Percentiles rank a stretch among this genome's conserved stretches.
Evolutionary conservation across 2,888 invertebrate species (phyloP).

Genomic region (Endotricha flammealis): DNA sequence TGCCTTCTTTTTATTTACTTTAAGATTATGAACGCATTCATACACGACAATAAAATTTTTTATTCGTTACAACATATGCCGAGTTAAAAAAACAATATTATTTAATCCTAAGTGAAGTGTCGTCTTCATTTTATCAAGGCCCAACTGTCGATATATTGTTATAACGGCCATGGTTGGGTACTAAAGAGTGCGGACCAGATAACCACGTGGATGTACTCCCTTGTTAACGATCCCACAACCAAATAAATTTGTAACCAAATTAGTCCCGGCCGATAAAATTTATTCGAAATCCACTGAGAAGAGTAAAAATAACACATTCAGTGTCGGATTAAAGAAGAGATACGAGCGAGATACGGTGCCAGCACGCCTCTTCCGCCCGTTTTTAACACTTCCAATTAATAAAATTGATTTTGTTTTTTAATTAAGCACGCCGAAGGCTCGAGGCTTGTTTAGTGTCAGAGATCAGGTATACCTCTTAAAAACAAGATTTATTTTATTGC

Average conservation of each 20-base stretch:
- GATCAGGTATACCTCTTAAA: conserved; percentile 70
- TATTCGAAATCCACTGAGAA: conserved; percentile 75
- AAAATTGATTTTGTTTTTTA: conserved; percentile 79
- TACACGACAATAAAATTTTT: conserved; percentile 59
- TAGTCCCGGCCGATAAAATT: conserved; percentile 77
- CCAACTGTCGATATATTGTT: conserved; percentile 73
- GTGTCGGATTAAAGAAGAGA: conserved; percentile 76
- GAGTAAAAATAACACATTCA: conserved; percentile 78
- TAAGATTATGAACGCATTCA: conserved; percentile 49
- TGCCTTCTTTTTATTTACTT: conserved; percentile 43
- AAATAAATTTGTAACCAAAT: conserved; percentile 79
- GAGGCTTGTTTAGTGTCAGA: conserved; percentile 60
- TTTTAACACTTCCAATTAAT: conserved; percentile 79
- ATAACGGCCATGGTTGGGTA: conserved; percentile 64
- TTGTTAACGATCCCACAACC: conserved; percentile 75
- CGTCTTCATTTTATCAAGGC: conserved; percentile 74
- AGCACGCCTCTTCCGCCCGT: conserved; percentile 73
- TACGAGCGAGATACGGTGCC: conserved; percentile 67
- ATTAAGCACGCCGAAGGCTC: conserved; percentile 69
- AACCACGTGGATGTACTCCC: conserved; percentile 69
- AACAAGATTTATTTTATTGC: conserved; percentile 75
- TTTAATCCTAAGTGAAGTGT: conserved; percentile 73
- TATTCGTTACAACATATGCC: conserved; percentile 51
- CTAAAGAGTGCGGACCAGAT: conserved; percentile 70
- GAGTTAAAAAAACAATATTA: conserved; percentile 61